Conservation (phyloP, 2,113 vertebrate genomes). For the Phasianus colchicus region DNA sequence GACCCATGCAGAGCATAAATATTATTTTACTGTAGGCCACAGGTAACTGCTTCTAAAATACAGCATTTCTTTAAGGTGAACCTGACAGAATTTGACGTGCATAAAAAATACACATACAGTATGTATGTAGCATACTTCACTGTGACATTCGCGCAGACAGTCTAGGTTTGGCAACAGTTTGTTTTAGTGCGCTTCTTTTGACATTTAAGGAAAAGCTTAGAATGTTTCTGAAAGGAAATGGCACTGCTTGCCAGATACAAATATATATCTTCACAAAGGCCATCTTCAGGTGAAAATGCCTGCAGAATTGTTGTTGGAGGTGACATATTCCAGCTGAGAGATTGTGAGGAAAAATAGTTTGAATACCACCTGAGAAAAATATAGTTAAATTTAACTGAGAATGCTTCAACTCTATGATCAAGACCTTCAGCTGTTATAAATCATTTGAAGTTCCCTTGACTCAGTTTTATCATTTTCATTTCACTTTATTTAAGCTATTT, state of each 20-base stretch:
- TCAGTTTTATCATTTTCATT: neutral
- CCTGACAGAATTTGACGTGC: slow-evolving; percentile 68
- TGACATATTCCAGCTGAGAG: neutral
- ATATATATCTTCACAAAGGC: slow-evolving; percentile 42
- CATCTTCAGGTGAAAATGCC: slow-evolving; percentile 41
- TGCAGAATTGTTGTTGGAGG: neutral
- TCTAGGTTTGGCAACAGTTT: slow-evolving; percentile 58
- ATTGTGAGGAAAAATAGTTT: neutral
- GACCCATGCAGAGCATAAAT: slow-evolving; percentile 18
- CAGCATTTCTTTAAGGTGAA: slow-evolving; percentile 59
- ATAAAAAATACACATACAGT: slow-evolving; percentile 34
- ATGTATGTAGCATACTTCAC: slow-evolving; percentile 4
- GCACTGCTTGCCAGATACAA: slow-evolving; percentile 47
- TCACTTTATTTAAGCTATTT: neutral
- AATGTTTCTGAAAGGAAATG: slow-evolving; percentile 64
- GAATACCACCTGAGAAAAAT: slow-evolving; percentile 17
- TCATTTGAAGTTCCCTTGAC: neutral
- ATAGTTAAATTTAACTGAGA: neutral
- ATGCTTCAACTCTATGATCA: neutral
- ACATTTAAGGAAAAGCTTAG: slow-evolving; percentile 71
- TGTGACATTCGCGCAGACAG: slow-evolving; percentile 71
- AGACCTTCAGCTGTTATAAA: neutral
- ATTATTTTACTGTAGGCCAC: slow-evolving; percentile 34
- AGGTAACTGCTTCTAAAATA: slow-evolving; percentile 55
- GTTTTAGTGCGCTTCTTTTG: slow-evolving; percentile 65